A percentile compares a stretch with the other conserved stretches of the same genome.
Conservation (phyloP, 1,140 invertebrate species). For the Penaeus indicus region DNA sequence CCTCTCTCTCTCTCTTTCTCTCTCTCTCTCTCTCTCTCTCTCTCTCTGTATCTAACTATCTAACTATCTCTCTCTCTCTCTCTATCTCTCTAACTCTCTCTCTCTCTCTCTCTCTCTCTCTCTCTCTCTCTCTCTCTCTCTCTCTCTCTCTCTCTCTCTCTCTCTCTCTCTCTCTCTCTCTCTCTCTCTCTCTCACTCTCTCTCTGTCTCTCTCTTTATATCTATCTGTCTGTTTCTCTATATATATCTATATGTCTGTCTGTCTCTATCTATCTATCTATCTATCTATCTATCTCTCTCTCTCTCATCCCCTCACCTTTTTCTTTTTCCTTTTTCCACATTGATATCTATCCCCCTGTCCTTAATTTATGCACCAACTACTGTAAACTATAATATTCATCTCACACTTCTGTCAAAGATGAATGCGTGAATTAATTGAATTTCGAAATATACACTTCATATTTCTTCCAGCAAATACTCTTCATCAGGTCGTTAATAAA, state of each 20-base stretch:
- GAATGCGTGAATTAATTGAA: too few species aligned
- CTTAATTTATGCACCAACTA: too few species aligned
- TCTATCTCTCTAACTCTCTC: neutral
- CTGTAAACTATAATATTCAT: too few species aligned
- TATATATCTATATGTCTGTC: neutral
- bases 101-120: neutral
- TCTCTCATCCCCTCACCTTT: too few species aligned
- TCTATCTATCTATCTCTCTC: too few species aligned
- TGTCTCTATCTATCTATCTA: neutral
- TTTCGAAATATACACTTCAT: too few species aligned
- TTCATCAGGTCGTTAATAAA: too few species aligned
- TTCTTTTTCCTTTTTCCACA: too few species aligned
- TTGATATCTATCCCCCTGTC: too few species aligned
- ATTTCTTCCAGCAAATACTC: too few species aligned
- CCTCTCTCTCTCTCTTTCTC: slow-evolving; percentile 40
- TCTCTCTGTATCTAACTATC: too few species aligned
- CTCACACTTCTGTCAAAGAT: too few species aligned
- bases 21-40: slow-evolving; percentile 28
- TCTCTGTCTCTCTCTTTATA: neutral
- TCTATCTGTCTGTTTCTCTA: neutral
- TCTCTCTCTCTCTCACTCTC: neutral
- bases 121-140: neutral
- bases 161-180: neutral
- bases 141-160: neutral
- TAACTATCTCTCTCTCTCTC: neutral